Evolutionary conservation across 2,113 vertebrate genomes (phyloP), one percentile per base, ranked within the genome.

Genomic region (Cromileptes altivelis): DNA sequence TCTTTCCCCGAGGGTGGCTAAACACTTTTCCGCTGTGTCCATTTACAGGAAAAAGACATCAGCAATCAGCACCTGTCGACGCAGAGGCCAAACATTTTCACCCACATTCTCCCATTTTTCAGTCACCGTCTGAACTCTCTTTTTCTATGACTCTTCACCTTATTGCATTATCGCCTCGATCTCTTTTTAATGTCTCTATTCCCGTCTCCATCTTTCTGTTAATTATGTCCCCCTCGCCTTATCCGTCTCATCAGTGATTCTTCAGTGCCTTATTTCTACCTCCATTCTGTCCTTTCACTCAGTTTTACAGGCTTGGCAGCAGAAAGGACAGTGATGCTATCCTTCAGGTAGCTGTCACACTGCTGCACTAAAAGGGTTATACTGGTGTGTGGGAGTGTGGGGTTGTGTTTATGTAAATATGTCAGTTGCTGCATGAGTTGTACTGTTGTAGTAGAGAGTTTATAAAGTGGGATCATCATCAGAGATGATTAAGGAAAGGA

Each of bases 51-150:
- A 81, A 85, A 85, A 81, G 71, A 87, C 75, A 81, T 88, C 64
- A 78, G 85, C 68, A 71, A 81, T 88, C 72, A 84, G 67, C 47
- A 78, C 61, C 79, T 84, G 81, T 87, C 81, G 80, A 74, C 75
- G 50, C 58, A 2, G 12, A 85, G 53, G 61, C 64, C 74, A 63
- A 82, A 83, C 74, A 70, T 64, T 78, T 83, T 64, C 80, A 67
- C 25, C 70, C 30, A 72, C 19, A 6, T 50, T 75, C 62, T 52
- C 8, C 17, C 42, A 69, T 72, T 77, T 82, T 68, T 73, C 67
- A 33, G 40, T 52, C 86, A 62, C 52, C 21, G 27, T 80, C 61
- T 1, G 1, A 45, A 52, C 25, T 57, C 40, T 62, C 61, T 17
- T 40, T 23, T 45, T 67, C 19, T 75, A 23, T 33, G 52, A 47